A percentile compares a stretch with the other conserved stretches of the same genome.
Evolutionary conservation across 2,113 vertebrate species (phyloP).

Genomic region (Muntiacus muntjak): DNA sequence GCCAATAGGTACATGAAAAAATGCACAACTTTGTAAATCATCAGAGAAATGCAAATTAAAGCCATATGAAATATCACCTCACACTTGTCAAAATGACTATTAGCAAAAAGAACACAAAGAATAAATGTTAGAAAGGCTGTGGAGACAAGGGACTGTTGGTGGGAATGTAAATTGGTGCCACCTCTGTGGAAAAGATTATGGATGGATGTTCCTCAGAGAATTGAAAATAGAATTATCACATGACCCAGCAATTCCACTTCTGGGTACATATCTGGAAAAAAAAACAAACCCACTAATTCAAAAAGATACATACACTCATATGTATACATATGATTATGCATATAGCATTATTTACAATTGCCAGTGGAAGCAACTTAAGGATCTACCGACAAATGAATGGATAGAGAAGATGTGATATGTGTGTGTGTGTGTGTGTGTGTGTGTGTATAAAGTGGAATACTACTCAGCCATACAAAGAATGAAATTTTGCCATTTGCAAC

Average conservation of each 20-base stretch:
- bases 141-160: background rate
- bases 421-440: fast-evolving
- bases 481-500: background rate
- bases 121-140: background rate
- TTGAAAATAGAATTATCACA: background rate
- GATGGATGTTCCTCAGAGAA: background rate
- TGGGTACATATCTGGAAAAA: background rate
- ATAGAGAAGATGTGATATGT: background rate
- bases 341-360: background rate
- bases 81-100: background rate
- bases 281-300: fast-evolving
- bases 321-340: background rate
- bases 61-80: background rate
- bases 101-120: background rate
- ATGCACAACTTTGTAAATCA: background rate
- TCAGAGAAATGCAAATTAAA: background rate
- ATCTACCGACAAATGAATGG: background rate
- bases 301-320: background rate
- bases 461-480: background rate
- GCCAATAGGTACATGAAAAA: background rate
- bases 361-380: background rate
- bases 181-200: background rate
- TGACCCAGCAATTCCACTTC: background rate
- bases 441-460: background rate
- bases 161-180: background rate